These are phyloP conservation scores for Brachypteracias leptosomus DNA, from an alignment of 2,113 vertebrate genomes.

Conservation along the genomic window DNA sequence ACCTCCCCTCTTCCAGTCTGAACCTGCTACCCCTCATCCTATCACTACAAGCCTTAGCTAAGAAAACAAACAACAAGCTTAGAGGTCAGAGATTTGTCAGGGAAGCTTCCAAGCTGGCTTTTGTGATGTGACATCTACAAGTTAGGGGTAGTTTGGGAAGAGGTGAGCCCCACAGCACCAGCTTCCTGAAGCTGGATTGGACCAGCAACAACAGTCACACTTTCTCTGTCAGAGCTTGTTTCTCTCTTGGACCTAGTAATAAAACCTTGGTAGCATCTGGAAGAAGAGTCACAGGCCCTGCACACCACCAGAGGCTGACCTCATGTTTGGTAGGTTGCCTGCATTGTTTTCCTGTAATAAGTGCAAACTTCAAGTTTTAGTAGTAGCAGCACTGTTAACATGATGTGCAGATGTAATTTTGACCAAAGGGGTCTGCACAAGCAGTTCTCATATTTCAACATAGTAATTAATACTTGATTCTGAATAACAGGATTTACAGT, in stretches of 20 bases:
- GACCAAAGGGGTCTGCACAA: not conserved
- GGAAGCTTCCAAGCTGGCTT: not conserved
- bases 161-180: not conserved
- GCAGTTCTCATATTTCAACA: not conserved
- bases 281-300: conserved; percentile 27
- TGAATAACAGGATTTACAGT: not conserved
- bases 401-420: not conserved
- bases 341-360: not conserved
- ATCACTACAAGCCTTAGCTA: too few relatives aligned
- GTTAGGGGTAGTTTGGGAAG: not conserved
- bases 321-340: not conserved
- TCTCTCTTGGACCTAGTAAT: conserved; percentile 41
- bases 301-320: conserved; percentile 38
- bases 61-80: not conserved
- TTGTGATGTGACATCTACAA: not conserved
- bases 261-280: conserved; percentile 69
- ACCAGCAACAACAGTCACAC: conserved; percentile 55
- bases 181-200: conserved; percentile 27
- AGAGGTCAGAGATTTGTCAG: not conserved
- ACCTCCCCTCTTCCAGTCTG: too few relatives aligned
- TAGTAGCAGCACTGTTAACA: not conserved
- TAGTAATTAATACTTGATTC: not conserved
- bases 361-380: not conserved
- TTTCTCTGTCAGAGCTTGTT: conserved; percentile 8
- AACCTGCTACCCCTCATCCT: too few relatives aligned